phyloP scores from a whole-genome alignment of 2,888 invertebrate species.

The Periphyllus acericola region DNA sequence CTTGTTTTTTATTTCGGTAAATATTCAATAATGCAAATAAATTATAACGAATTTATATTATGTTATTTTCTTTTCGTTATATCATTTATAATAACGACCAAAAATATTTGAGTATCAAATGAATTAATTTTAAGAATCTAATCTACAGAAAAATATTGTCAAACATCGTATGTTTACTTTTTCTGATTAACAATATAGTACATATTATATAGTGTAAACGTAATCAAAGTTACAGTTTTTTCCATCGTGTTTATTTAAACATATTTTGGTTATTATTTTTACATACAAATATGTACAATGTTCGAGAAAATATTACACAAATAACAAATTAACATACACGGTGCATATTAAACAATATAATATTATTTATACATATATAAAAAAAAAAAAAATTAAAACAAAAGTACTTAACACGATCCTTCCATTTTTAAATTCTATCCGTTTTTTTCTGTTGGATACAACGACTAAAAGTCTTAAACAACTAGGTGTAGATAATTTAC shows the following conservation, averaged over 20 bases:
- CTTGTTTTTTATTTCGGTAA: no score
- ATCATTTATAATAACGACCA: no score
- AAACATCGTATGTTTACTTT: no score
- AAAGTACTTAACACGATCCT: not conserved
- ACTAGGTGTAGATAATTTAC: not conserved
- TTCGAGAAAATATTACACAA: slow-evolving; percentile 6
- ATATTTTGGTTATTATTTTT: not conserved
- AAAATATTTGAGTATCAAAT: no score
- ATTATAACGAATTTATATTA: no score
- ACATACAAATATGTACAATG: not conserved
- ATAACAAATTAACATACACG: not conserved
- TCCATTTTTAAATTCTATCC: not conserved
- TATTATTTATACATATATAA: not conserved
- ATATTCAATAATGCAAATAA: no score
- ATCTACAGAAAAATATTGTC: no score
- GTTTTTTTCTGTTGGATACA: not conserved
- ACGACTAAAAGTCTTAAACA: not conserved
- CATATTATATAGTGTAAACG: no score
- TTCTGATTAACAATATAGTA: no score
- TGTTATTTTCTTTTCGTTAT: no score
- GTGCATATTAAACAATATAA: not conserved
- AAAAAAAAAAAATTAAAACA: slow-evolving; percentile 5
- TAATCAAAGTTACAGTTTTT: no score
- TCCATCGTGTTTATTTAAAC: not conserved
- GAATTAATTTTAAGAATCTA: no score